A percentile compares a stretch with the other conserved stretches of the same genome.
phyloP scores from a whole-genome alignment of 2,113 vertebrate genomes.

The Myotis yumanensis region DNA sequence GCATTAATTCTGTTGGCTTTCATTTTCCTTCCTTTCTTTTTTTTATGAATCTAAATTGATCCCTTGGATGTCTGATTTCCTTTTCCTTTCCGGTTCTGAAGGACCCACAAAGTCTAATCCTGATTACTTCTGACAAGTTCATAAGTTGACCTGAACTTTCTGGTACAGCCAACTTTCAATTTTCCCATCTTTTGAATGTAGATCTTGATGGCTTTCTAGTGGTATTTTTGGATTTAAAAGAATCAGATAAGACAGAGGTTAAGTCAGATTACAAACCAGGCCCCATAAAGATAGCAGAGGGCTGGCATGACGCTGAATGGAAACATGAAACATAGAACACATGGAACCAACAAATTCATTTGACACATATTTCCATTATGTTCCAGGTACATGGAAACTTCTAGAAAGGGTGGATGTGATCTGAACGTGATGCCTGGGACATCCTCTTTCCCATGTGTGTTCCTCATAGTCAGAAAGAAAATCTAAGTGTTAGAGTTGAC shows the following conservation, averaged over 20 bases:
- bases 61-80: slow-evolving; percentile 46
- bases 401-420: neutral
- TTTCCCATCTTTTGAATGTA: neutral
- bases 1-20: slow-evolving; percentile 46
- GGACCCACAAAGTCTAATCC: neutral
- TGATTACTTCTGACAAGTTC: slow-evolving; percentile 63
- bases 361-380: neutral
- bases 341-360: neutral
- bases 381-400: neutral
- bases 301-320: neutral
- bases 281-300: neutral
- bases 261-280: neutral
- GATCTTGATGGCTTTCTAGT: neutral
- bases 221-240: slow-evolving; percentile 26
- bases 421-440: neutral
- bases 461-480: neutral
- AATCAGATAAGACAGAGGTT: neutral
- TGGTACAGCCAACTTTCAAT: neutral
- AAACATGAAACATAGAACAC: neutral
- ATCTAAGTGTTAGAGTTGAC: neutral
- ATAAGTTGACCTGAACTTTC: slow-evolving; percentile 54
- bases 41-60: slow-evolving; percentile 38
- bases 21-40: slow-evolving; percentile 40
- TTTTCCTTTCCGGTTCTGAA: slow-evolving; percentile 52
- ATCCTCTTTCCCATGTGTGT: neutral